Conservation (phyloP, 2,797 vertebrate genomes). For the Malacoraja senta region DNA sequence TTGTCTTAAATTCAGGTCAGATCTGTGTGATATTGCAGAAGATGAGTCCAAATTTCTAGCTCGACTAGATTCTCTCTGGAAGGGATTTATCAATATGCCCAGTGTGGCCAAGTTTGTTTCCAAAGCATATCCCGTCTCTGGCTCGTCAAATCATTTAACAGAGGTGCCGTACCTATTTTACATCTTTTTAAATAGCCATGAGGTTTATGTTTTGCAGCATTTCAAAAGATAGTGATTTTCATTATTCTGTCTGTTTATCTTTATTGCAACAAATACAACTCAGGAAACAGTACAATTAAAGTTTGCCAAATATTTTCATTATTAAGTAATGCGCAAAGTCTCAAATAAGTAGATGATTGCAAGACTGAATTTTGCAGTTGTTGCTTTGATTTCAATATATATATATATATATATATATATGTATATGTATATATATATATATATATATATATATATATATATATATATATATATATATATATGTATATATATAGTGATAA, state of each 20-base stretch:
- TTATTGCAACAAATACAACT: background rate
- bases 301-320: background rate
- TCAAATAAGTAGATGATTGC: background rate
- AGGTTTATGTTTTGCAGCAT: background rate
- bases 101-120: constrained; percentile 89
- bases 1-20: constrained; percentile 60
- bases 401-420: too few species aligned
- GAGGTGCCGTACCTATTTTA: constrained; percentile 62
- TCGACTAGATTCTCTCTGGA: constrained; percentile 78
- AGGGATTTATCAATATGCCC: constrained; percentile 93
- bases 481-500: too few species aligned
- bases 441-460: too few species aligned
- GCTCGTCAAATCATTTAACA: constrained; percentile 78
- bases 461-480: too few species aligned
- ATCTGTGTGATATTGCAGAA: constrained; percentile 68
- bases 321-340: background rate
- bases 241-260: background rate
- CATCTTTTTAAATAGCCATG: background rate
- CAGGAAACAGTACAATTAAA: background rate
- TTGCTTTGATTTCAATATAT: background rate
- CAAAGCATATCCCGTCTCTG: constrained; percentile 89
- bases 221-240: background rate
- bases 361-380: background rate
- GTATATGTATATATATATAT: too few species aligned
- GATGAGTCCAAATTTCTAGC: constrained; percentile 81